Evolutionary conservation across 2,797 vertebrate species (phyloP), one percentile per base, ranked within the genome.

Genomic region (Enteromius viviparus): DNA sequence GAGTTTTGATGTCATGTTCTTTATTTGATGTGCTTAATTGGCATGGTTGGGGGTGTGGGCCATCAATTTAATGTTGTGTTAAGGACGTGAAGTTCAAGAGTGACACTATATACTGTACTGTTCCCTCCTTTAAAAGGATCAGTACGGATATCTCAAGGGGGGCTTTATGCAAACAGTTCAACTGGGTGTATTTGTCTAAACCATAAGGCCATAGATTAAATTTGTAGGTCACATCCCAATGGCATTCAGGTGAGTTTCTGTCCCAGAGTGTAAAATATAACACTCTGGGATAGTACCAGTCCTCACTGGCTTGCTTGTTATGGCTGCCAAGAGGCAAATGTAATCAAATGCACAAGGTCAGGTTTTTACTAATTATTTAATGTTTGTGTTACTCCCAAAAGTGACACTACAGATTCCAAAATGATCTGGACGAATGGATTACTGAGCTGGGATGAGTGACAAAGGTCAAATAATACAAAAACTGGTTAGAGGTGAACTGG

Each of bases 241-340:
- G 74, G 72, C 74, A 60, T 77, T 77, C 74, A 70, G 64, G 74
- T 70, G 74, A 66, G 71, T 47, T 89, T 90, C 83, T 92, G 87
- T 91, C 89, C 90, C 83, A 69, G 87, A 86, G 89, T 91, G 89
- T 91, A 72, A 86, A 91, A 91, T 91, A 84, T 84, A 68, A 65
- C 69, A 32, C 74, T 89, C 76, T 78, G 42, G 42, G 60, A 78
- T 29, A 51, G 40, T 93, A 92, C 91, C 91, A 91, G 85, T 82
- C 84, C 76, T 45, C 29, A 77, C 87, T 90, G 90, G 89, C 90
- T 89, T 91, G 89, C 87, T 91, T 94, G n/a, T 93, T 92, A 92
- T 82, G 86, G 86, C 85, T 72, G 6, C 49, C 42, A 42, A 80
- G 81, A 51, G 17, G 0, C 4, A 10, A 78, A 45, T 53, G 19